Base-by-base conservation (phyloP, 1,140 invertebrate species). In the Cryptotermes secundus region DNA sequence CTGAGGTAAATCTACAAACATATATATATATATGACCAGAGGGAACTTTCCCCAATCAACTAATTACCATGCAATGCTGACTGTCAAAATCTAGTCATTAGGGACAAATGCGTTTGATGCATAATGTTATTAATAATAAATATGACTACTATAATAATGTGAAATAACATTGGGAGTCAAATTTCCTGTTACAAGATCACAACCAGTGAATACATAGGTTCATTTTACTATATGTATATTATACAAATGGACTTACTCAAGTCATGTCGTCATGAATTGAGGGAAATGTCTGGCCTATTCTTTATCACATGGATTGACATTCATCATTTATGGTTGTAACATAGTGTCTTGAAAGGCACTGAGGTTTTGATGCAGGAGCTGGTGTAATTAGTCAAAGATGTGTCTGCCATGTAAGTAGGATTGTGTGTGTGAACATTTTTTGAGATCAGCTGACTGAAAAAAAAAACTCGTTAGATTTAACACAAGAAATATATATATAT, bases 401-500 rank as follows among this genome's bases (percentile, higher is more conserved):
- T 22, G 22, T 12, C 0, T 49, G 45, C 45, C 45, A 49, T 19
- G 38, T 49, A 49, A 49, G 45, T 49, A 19, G 45, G 45, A n/a
- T 7, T 72, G 7, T 31, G 59, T n/a, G n/a, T 72, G n/a, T 72
- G n/a, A 72, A 72, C 12, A 7, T n/a, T 72, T 38, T 72, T 72
- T 26, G 19, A 72, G 26, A 72, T 6, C 4, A 31, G 59, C 59
- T 3, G 26, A 72, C 59, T 72, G 59, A 72, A 31, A n/a, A n/a
- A 16, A 16, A 31, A 12, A 72, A 82, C 81, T 53, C 53, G 81
- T 82, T 82, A 82, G 81, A 42, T 82, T 82, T 82, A 82, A 82
- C 26, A 53, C 35, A 34, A 59, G 53, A 59, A 6, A 72, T 72
- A 72, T 72, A 72, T 72, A 72, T 10, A 72, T 72, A 72, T 10